phyloP scores from a whole-genome alignment of 2,888 invertebrate genomes.

The Criorhina ranunculi region DNA sequence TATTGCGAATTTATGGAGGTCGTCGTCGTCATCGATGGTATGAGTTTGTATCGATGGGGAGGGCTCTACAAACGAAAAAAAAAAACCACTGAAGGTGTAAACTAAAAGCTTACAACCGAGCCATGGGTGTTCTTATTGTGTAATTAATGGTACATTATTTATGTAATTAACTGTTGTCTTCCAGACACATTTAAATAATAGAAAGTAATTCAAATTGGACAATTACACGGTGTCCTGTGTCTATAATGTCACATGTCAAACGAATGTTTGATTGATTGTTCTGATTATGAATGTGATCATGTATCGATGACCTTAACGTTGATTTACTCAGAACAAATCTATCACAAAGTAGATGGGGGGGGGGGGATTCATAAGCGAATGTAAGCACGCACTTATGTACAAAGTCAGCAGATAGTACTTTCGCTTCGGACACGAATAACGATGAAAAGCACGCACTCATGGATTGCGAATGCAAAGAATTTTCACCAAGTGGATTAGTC shows the following conservation, averaged over 20 bases:
- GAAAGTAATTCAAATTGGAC: neutral
- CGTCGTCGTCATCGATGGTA: neutral
- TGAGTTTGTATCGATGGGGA: constrained; percentile 1
- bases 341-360: no score
- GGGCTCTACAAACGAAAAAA: neutral
- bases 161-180: constrained; percentile 18
- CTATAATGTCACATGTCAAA: neutral
- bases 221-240: constrained; percentile 1
- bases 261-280: constrained; percentile 19
- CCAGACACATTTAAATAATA: constrained; percentile 10
- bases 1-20: constrained; percentile 34
- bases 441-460: neutral
- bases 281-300: constrained; percentile 14
- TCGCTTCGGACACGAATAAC: neutral
- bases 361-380: no score
- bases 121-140: neutral
- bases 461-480: neutral
- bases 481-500: constrained; percentile 20
- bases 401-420: neutral
- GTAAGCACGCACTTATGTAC: no score
- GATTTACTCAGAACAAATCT: neutral
- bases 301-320: constrained; percentile 8
- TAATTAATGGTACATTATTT: constrained; percentile 13
- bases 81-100: neutral
- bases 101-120: neutral